Base-by-base conservation (phyloP, 2,888 invertebrate genomes). In the Dioctria linearis region DNA sequence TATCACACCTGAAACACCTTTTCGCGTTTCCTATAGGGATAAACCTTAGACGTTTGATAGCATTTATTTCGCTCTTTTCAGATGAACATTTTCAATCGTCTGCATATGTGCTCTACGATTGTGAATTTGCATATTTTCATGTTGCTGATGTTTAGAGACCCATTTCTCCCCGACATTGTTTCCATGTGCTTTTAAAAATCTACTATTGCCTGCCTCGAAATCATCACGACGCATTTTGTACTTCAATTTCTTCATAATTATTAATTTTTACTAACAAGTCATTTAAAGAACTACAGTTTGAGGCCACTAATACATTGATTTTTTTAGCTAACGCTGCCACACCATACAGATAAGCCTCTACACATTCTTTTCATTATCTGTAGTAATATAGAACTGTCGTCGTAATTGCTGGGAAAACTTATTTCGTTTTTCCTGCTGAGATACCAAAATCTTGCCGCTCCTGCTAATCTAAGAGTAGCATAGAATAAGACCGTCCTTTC, bases 211-310 rank as follows among this genome's bases (percentile, higher is more conserved):
- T 25, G 25, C 25, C 25, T 25, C 25, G 1, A 25, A 25, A 25
- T 25, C 25, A 11, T 59, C 5, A 6, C 25, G 25, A 25, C 25
- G 5, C n/a, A n/a, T 9, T 43, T 42, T 4, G 40, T 4, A 11
- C 3, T 66, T 54, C n/a, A 4, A 71, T 39, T 37, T 71, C 51
- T 13, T 54, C 39, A 11, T 37, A 71, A 3, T n/a, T 46, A 13
- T 71, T 54, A 39, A 76, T 59, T 11, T n/a, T 61, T 39, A 5
- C 82, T 57, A 76, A 11, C n/a, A 76, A 25, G 25, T 25, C 0
- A 25, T 25, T 25, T 25, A 25, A 25, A 25, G 25, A 25, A 25
- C 25, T 25, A 25, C 25, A 25, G 25, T 25, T 25, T 25, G 25
- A 0, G 2, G 25, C 25, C 25, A 25, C 25, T 25, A 25, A 2